Conservation (phyloP, 2,888 invertebrate genomes). For the Heliconius cydno region DNA sequence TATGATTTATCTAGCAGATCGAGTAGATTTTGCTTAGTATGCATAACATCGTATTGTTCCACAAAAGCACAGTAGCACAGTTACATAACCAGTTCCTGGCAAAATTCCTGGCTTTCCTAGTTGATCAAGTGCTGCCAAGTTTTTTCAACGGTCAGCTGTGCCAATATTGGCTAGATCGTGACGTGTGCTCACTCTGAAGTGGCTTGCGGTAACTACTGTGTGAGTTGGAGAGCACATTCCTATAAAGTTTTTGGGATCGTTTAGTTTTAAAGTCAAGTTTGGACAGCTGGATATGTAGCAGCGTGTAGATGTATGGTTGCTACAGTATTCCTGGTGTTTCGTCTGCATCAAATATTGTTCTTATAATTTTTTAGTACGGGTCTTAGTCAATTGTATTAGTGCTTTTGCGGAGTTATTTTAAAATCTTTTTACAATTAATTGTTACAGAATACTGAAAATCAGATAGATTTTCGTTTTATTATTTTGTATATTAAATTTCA, state of each 20-base stretch:
- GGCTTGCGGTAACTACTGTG: constrained; percentile 15
- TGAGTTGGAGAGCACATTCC: constrained; percentile 12
- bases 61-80: constrained; percentile 29
- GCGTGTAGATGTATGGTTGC: neutral
- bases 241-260: constrained; percentile 23
- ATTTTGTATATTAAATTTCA: neutral
- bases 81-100: constrained; percentile 42
- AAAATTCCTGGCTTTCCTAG: constrained; percentile 41
- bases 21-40: constrained; percentile 24
- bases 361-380: neutral
- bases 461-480: neutral
- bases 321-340: neutral
- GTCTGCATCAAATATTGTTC: neutral
- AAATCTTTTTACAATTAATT: neutral
- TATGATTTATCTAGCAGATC: neutral
- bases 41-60: constrained; percentile 17
- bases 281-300: constrained; percentile 13
- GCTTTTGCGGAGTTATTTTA: neutral
- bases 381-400: neutral
- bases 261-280: constrained; percentile 17
- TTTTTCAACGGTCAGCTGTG: constrained; percentile 44
- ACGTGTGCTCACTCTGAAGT: constrained; percentile 38
- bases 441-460: neutral
- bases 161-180: constrained; percentile 40
- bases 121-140: constrained; percentile 45